Base-by-base conservation (phyloP, 1,140 invertebrate species). In the Onthophagus taurus region DNA sequence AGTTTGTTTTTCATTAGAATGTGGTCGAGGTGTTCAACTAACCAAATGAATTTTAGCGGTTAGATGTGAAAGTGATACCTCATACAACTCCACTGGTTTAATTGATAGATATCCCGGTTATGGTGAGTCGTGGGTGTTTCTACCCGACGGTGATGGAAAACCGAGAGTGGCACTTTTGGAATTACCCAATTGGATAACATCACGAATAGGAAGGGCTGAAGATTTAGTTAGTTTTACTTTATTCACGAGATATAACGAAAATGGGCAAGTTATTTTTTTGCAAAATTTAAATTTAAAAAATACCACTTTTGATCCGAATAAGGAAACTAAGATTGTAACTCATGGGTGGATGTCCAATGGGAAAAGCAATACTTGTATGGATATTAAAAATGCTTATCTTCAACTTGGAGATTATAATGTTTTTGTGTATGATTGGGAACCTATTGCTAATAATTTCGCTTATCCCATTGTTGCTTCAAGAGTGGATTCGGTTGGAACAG, bases 261-360 rank as follows among this genome's bases (percentile, higher is more conserved):
- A 26, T 26, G 23, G 23, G 6, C 6, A 26, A 26, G n/a, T 26
- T 26, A 7, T 26, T 7, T 7, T n/a, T 7, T n/a, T 26, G 23
- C 6, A n/a, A 6, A 26, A n/a, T 26, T 6, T 7, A 26, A n/a
- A 7, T 26, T 26, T 56, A 31, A 24, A 19, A 24, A 42, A 45
- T 30, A 68, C 71, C 2, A 52, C 67, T 36, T 78, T 83, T 47
- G 68, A 80, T 44, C 51, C 70, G 6, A 64, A 63, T 1, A 72
- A 71, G 44, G 64, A 70, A 31, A 75, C 78, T 2, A 79, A 75
- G 58, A 70, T 83, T 14, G 63, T 87, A 20, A 78, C 80, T 16
- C 86, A 91, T 54, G 86, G 86, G 1, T 90, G 77, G 77, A 68
- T 76, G 49, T 78, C 77, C 0, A 70, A 64, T 45, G 69, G 68